Percentiles rank a stretch among this genome's conserved stretches.
phyloP scores from a whole-genome alignment of 2,888 invertebrate genomes.

The Acanthosepion esculentum region DNA sequence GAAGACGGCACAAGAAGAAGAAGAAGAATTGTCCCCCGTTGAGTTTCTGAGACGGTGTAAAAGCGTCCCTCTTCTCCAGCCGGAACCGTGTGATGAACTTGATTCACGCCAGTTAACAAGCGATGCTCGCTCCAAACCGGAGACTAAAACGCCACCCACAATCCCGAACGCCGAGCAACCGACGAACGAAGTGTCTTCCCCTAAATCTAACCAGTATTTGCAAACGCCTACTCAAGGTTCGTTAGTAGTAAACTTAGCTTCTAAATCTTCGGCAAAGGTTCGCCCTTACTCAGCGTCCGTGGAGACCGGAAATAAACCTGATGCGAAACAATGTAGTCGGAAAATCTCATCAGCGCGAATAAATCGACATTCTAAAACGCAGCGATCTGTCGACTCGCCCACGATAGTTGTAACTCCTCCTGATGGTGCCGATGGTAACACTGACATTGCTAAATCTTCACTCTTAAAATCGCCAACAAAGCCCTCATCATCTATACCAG shows the following conservation, averaged over 20 bases:
- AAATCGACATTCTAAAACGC: not conserved
- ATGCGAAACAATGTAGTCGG: not conserved
- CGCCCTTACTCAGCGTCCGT: not conserved
- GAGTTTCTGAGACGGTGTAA: slow-evolving; percentile 37
- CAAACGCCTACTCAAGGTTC: not conserved
- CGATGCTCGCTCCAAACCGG: not conserved
- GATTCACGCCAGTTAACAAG: not conserved
- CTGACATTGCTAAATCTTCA: not conserved
- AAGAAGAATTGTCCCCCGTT: not conserved
- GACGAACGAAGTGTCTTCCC: not conserved
- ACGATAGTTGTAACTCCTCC: not conserved
- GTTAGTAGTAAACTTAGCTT: not conserved
- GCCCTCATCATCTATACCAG: too few species aligned
- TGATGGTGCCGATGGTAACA: not conserved
- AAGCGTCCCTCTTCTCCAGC: not conserved
- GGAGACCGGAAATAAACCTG: not conserved
- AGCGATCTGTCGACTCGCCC: not conserved
- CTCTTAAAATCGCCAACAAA: not conserved
- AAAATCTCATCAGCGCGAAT: not conserved
- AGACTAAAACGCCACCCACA: not conserved
- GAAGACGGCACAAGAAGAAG: not conserved
- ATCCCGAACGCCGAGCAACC: not conserved
- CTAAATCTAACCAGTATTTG: not conserved
- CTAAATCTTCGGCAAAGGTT: not conserved
- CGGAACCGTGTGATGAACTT: not conserved